Base-by-base conservation (phyloP, 92 coral and sea anemone species). In the Metridium senile region DNA sequence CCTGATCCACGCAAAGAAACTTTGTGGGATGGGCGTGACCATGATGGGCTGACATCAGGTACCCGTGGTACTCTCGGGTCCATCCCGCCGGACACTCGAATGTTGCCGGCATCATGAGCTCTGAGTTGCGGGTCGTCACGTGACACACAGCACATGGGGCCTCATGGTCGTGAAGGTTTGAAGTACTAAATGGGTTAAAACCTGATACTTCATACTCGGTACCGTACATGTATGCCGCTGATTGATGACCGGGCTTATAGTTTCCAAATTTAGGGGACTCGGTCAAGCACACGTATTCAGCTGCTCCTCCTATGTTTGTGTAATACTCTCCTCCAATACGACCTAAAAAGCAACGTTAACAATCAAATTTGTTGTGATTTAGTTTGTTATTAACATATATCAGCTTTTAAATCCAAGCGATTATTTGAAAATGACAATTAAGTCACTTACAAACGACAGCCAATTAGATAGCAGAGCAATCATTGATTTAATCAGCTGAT, bases 61-160 rank as follows among this genome's bases (percentile, higher is more conserved):
- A 90, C 17, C 94, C 94, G 59, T 75, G 72, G 74, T 90, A 86
- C 75, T 90, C 94, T 28, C 79, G 22, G 83, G 78, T 79, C 94
- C 94, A 90, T 31, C 86, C 94, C 47, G 81, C 11, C 4, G 94
- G 88, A 69, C 94, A 90, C 26, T 80, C 89, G 70, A 79, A 74
- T 56, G 84, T 80, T 21, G 87, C 93, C 57, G 93, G 87, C 11
- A 89, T 73, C 89, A 85, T 85, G 39, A 85, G 31, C 79, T 76
- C 77, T 0, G 89, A 22, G 25, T 72, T 81, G 45, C 93, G 87
- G 43, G 84, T 75, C 53, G 16, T 62, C 68, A 85, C 90, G 66
- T 89, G 75, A 52, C 93, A 89, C 61, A 80, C 90, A 23, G 82
- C 84, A 25, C 93, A 89, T 1, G 90, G 78, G 0, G 80, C 87